Evolutionary conservation across 2,888 invertebrate species (phyloP), one percentile per base, ranked within the genome.

Genomic region (Sarcophaga subvicina): DNA sequence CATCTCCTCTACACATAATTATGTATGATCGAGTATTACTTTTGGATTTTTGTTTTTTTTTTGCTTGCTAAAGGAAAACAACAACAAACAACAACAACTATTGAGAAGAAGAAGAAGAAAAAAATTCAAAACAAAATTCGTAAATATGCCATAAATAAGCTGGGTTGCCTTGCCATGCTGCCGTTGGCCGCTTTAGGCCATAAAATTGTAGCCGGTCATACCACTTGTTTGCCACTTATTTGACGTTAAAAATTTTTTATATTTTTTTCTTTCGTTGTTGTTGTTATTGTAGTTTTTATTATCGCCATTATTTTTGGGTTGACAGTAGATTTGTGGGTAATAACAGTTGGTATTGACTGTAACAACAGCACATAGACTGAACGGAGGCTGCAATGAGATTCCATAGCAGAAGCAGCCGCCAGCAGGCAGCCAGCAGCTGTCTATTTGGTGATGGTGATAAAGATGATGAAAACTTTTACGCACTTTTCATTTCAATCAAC

Each of bases 401-500:
- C 12, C 14, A 14, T 3, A 49, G 49, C 14, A 14, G 14, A 10
- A 14, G 0, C 37, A 37, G 14, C 12, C 4, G 54, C 54, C 2
- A 37, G 27, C 27, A 0, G 0, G 8, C 22, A 22, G 22, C 22
- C 22, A 22, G 37, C 37, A 37, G 37, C 37, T 37, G 37, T 17
- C 14, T 17, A 14, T 14, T 62, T 64, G 77, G 22, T 63, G 70
- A 84, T 66, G 71, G 20, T 59, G 69, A 64, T 54, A 22, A 81
- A 73, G 69, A 62, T 14, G 64, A 63, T 67, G 83, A 72, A 47
- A 72, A 63, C 80, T 84, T 87, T 84, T 81, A 87, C 84, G 84
- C 87, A 87, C 87, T 87, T 87, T 87, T 87, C 81, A 82, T 87
- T 87, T 84, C 79, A 84, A 75, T 47, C 69, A 81, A 45, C 45